Percentiles rank a stretch among this genome's conserved stretches.
phyloP scores from a whole-genome alignment of 64 coral and sea anemone species.

The Anthopleura sola region DNA sequence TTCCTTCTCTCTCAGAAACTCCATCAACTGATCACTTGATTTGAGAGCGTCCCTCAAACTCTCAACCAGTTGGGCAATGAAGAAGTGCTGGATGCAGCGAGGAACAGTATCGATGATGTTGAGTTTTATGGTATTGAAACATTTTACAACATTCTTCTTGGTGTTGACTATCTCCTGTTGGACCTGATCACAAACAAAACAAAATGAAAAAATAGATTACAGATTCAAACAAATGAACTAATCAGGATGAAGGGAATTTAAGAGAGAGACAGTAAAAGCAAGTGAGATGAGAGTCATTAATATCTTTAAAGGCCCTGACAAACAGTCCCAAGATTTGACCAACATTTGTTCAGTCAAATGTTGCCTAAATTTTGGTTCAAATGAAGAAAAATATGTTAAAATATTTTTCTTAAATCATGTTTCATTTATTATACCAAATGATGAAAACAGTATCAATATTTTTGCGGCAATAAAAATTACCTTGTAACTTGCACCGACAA shows the following conservation, averaged over 20 bases:
- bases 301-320: too few species aligned
- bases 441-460: too few species aligned
- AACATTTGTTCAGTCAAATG: too few species aligned
- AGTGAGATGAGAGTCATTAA: too few species aligned
- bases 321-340: too few species aligned
- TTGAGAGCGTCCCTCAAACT: conserved; percentile 51
- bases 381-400: too few species aligned
- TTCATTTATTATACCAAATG: too few species aligned
- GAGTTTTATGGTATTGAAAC: conserved; percentile 75
- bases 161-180: conserved; percentile 51
- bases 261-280: too few species aligned
- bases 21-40: conserved; percentile 36
- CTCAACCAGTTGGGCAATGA: conserved; percentile 66
- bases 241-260: too few species aligned
- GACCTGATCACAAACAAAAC: conserved; percentile 26
- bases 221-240: background rate
- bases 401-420: too few species aligned
- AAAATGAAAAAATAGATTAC: background rate
- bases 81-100: conserved; percentile 79
- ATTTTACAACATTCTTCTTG: conserved; percentile 72
- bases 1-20: conserved; percentile 51
- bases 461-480: background rate
- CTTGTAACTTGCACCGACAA: background rate
- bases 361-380: too few species aligned
- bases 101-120: conserved; percentile 75